These are phyloP conservation scores for Oreohelix idahoensis DNA, from an alignment of 1,140 invertebrate species.

Conservation along the genomic window DNA sequence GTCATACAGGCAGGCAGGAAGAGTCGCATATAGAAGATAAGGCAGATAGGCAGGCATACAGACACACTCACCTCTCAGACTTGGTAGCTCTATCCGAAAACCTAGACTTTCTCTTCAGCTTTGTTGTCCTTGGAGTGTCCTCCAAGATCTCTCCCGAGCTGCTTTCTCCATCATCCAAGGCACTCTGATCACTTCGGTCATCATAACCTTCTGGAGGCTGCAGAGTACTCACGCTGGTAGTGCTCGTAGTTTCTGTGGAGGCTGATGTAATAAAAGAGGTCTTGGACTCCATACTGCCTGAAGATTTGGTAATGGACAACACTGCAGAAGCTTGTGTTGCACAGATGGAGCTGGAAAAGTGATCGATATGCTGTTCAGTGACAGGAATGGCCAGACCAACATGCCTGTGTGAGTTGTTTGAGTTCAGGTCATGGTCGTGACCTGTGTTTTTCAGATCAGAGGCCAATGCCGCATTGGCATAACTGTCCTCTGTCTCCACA, in stretches of 20 bases:
- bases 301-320: neutral
- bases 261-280: neutral
- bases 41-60: constrained; percentile 16
- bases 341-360: neutral
- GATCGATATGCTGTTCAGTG: neutral
- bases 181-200: neutral
- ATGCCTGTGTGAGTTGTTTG: constrained; percentile 21
- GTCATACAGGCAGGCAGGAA: no score
- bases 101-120: constrained; percentile 46
- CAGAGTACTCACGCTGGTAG: neutral
- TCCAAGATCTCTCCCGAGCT: constrained; percentile 56
- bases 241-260: neutral
- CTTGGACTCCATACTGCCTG: neutral
- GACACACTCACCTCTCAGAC: constrained; percentile 32
- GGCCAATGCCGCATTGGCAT: neutral
- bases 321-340: neutral
- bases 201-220: constrained; percentile 12
- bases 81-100: constrained; percentile 3
- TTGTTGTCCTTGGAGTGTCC: constrained; percentile 28
- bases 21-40: no score
- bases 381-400: neutral
- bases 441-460: neutral
- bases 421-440: neutral
- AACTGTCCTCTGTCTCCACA: neutral
- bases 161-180: constrained; percentile 41